Conservation (phyloP, 2,113 vertebrate species). For the Nansenia antarctica region DNA sequence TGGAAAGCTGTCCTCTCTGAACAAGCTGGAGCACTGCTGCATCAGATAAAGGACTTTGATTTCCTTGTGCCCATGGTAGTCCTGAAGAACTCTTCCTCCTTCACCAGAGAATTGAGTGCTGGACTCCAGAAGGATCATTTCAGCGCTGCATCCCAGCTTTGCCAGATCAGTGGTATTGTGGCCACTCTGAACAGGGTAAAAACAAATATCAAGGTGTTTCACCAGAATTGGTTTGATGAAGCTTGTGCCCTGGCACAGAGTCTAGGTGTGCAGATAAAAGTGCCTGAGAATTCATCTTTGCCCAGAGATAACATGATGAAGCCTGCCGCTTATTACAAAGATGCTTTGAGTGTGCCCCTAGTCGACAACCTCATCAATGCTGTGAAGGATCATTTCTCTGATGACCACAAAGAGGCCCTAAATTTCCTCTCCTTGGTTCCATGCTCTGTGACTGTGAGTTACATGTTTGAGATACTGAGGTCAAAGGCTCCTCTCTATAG, state of each 20-base stretch:
- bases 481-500: slow-evolving; percentile 91
- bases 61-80: slow-evolving; percentile 90
- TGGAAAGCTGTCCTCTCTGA: slow-evolving; percentile 78
- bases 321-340: slow-evolving; percentile 89
- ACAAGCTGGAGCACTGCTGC: slow-evolving; percentile 80
- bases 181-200: slow-evolving; percentile 92
- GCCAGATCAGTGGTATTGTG: slow-evolving; percentile 89
- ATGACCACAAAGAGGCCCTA: slow-evolving; percentile 92
- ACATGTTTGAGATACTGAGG: slow-evolving; percentile 83
- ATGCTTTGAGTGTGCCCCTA: slow-evolving; percentile 85
- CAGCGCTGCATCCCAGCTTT: slow-evolving; percentile 89
- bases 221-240: slow-evolving; percentile 98
- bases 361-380: slow-evolving; percentile 91
- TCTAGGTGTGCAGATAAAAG: slow-evolving; percentile 84
- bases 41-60: slow-evolving; percentile 87
- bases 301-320: slow-evolving; percentile 79
- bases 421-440: slow-evolving; percentile 93
- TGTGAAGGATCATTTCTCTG: slow-evolving; percentile 95
- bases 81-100: slow-evolving; percentile 89
- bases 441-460: slow-evolving; percentile 88
- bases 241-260: slow-evolving; percentile 84
- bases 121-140: slow-evolving; percentile 93
- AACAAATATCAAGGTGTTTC: slow-evolving; percentile 95
- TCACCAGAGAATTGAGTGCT: slow-evolving; percentile 89
- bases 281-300: slow-evolving; percentile 81